A percentile compares a stretch with the other conserved stretches of the same genome.
Conservation (phyloP, 1,140 invertebrate genomes). For the Zaprionus inermis region DNA sequence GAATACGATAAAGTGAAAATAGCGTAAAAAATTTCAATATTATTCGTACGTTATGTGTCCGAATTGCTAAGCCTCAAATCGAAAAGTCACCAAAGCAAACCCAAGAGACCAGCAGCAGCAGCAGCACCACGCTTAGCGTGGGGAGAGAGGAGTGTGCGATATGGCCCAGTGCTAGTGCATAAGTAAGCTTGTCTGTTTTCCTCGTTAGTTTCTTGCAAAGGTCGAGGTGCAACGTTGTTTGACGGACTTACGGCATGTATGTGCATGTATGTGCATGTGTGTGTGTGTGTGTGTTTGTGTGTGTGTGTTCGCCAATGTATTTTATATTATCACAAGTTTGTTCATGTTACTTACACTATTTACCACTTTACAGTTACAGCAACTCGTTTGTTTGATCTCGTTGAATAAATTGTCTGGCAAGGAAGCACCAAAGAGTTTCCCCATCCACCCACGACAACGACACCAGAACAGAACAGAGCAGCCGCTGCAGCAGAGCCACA, state of each 20-base stretch:
- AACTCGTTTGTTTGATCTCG: slow-evolving; percentile 50
- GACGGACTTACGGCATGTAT: not conserved
- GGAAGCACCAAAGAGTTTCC: slow-evolving; percentile 81
- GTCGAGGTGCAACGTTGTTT: slow-evolving; percentile 25
- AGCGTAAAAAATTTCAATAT: slow-evolving; percentile 32
- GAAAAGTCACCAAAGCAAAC: not conserved
- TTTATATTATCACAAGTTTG: too few relatives aligned
- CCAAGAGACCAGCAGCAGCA: slow-evolving; percentile 4
- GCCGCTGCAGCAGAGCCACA: slow-evolving; percentile 40
- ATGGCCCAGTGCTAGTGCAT: slow-evolving; percentile 30
- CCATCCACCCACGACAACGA: slow-evolving; percentile 46
- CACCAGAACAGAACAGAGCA: slow-evolving; percentile 25
- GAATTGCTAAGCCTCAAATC: slow-evolving; percentile 14
- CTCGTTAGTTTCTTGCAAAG: slow-evolving; percentile 5
- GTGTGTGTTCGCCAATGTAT: too few relatives aligned
- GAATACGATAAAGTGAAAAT: slow-evolving; percentile 22
- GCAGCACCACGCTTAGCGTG: slow-evolving; percentile 6
- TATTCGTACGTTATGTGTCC: slow-evolving; percentile 23
- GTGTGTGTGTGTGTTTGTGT: slow-evolving; percentile 13
- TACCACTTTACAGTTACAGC: slow-evolving; percentile 49
- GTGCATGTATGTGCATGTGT: slow-evolving; percentile 13
- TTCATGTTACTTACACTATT: slow-evolving; percentile 6
- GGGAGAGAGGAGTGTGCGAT: slow-evolving; percentile 1
- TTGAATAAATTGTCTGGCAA: slow-evolving; percentile 58
- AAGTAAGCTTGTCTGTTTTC: slow-evolving; percentile 23